Evolutionary conservation across 2,797 vertebrate species (phyloP).

Genomic region (Novumbra hubbsi): DNA sequence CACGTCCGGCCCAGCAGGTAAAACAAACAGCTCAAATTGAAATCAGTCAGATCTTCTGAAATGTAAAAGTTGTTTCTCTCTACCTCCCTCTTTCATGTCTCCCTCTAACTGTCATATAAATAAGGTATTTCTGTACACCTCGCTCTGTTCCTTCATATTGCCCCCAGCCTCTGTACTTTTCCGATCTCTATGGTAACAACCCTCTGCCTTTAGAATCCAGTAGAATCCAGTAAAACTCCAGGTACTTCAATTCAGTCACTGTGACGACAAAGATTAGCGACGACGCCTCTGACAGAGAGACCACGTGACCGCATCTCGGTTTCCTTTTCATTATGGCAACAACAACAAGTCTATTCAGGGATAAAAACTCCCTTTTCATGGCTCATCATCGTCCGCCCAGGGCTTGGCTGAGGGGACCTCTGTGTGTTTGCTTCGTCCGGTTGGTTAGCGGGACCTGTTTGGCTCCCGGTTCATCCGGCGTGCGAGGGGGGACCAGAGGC

Average conservation of each 20-base stretch:
- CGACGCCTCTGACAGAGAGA: background rate
- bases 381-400: background rate
- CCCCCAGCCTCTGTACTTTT: background rate
- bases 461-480: background rate
- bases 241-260: background rate
- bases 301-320: background rate
- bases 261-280: background rate
- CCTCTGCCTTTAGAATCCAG: no score
- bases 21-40: no score
- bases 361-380: background rate
- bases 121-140: conserved; percentile 28
- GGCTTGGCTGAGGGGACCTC: background rate
- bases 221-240: background rate
- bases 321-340: background rate
- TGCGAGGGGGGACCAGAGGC: background rate
- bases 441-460: background rate
- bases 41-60: no score
- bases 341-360: background rate
- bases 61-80: no score
- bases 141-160: conserved; percentile 4
- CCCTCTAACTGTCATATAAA: conserved; percentile 25
- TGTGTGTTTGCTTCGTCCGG: background rate
- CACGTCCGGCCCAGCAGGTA: no score
- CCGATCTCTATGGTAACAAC: background rate
- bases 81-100: no score